Conservation (phyloP, 2,113 vertebrate species). For the Poeciliopsis retropinna region DNA sequence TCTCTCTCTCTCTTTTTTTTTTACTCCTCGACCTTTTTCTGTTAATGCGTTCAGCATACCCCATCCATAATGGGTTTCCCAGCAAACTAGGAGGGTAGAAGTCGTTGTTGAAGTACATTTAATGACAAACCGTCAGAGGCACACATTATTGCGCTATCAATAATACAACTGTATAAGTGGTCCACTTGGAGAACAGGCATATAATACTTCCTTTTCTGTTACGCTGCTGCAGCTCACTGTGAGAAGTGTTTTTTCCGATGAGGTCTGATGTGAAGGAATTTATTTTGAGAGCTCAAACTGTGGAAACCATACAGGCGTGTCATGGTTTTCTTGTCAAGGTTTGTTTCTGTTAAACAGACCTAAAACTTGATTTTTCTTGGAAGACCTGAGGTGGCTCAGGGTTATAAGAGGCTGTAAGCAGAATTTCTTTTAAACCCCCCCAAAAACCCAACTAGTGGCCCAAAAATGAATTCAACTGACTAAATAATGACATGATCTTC, state of each 20-base stretch:
- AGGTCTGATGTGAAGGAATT: constrained; percentile 68
- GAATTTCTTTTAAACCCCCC: neutral
- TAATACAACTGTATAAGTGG: constrained; percentile 77
- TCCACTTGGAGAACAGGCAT: constrained; percentile 73
- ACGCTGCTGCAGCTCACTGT: constrained; percentile 52
- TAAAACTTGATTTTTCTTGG: constrained; percentile 71
- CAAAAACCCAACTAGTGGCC: no score
- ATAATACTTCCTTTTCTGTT: constrained; percentile 77
- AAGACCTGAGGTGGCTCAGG: constrained; percentile 50
- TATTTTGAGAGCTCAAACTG: constrained; percentile 52
- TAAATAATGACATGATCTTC: neutral
- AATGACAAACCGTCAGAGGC: constrained; percentile 73
- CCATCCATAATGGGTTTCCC: constrained; percentile 74
- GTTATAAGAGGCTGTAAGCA: neutral
- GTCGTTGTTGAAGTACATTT: constrained; percentile 69
- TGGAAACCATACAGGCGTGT: constrained; percentile 65
- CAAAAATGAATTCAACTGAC: neutral
- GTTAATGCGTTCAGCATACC: constrained; percentile 78
- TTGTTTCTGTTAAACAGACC: constrained; percentile 65
- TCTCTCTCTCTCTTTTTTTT: constrained; percentile 43
- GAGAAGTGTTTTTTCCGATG: constrained; percentile 66
- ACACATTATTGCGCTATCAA: constrained; percentile 77
- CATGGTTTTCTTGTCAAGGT: constrained; percentile 69
- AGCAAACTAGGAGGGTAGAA: constrained; percentile 60
- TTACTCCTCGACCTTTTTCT: constrained; percentile 62